Evolutionary conservation across 2,113 vertebrate species (phyloP).

Genomic region (Sciurus niger): DNA sequence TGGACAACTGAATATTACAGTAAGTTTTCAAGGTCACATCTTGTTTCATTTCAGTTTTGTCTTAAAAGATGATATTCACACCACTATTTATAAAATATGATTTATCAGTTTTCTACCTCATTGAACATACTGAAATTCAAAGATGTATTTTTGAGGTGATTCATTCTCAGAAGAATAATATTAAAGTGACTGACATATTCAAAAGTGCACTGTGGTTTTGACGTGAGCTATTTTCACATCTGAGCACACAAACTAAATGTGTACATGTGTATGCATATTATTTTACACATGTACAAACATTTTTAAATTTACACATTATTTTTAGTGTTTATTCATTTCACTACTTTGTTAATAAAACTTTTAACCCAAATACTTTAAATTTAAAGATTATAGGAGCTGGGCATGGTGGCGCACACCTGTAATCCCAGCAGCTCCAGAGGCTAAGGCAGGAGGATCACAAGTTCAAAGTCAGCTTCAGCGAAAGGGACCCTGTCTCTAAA

Average conservation of each 20-base stretch:
- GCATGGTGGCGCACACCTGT: too few relatives aligned
- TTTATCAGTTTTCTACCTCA: background rate
- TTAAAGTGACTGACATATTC: background rate
- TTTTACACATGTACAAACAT: background rate
- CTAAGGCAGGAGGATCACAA: too few relatives aligned
- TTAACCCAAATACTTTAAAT: constrained; percentile 40
- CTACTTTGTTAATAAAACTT: constrained; percentile 33
- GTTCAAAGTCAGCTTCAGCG: too few relatives aligned
- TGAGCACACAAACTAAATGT: background rate
- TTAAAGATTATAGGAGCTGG: background rate
- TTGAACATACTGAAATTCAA: constrained; percentile 25
- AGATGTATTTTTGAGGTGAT: background rate
- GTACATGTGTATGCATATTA: background rate
- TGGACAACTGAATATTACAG: background rate
- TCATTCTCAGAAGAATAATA: background rate
- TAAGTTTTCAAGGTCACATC: constrained; percentile 54
- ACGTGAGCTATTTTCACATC: background rate
- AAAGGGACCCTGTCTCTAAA: too few relatives aligned
- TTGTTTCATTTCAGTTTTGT: constrained; percentile 53
- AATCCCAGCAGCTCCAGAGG: too few relatives aligned
- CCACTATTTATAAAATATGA: constrained; percentile 51
- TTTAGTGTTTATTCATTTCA: constrained; percentile 12
- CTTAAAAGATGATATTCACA: constrained; percentile 36
- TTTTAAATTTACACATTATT: constrained; percentile 37
- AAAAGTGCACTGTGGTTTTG: background rate